A percentile compares a stretch with the other conserved stretches of the same genome.
Evolutionary conservation across 2,113 vertebrate species (phyloP).

Genomic region (rat (Rattus norvegicus)): DNA sequence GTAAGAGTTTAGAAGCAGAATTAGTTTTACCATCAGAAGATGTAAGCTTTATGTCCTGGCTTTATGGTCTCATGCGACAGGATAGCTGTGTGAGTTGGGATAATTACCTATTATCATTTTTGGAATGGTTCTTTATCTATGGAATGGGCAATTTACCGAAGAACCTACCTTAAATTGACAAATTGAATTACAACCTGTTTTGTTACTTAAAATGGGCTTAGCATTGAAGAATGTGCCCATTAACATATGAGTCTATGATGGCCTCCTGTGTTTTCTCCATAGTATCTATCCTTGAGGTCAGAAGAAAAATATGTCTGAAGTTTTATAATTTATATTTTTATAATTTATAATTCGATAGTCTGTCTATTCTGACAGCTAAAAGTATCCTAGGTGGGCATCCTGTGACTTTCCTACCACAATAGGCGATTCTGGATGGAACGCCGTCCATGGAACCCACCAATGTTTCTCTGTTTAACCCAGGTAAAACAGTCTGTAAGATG

Average conservation of each 20-base stretch:
- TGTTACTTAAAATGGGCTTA: not conserved
- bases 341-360: conserved; percentile 49
- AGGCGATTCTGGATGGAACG: not conserved
- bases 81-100: not conserved
- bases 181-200: not conserved
- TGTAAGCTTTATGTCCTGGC: not conserved
- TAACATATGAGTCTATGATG: not conserved
- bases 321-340: conserved; percentile 63
- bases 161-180: not conserved
- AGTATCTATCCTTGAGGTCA: conserved; percentile 54
- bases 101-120: not conserved
- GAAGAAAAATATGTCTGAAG: conserved; percentile 43
- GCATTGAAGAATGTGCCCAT: not conserved
- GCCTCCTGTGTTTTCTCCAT: not conserved
- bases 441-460: not conserved
- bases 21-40: not conserved
- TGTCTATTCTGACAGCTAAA: conserved; percentile 58
- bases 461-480: conserved; percentile 32
- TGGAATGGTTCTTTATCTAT: not conserved
- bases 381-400: conserved; percentile 51
- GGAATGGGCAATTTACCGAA: not conserved
- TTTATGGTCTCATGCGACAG: not conserved
- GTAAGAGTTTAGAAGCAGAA: not conserved
- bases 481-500: conserved; percentile 1
- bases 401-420: conserved; percentile 53